Conservation (phyloP, 2,888 invertebrate genomes). For the Orchesella flavescens region DNA sequence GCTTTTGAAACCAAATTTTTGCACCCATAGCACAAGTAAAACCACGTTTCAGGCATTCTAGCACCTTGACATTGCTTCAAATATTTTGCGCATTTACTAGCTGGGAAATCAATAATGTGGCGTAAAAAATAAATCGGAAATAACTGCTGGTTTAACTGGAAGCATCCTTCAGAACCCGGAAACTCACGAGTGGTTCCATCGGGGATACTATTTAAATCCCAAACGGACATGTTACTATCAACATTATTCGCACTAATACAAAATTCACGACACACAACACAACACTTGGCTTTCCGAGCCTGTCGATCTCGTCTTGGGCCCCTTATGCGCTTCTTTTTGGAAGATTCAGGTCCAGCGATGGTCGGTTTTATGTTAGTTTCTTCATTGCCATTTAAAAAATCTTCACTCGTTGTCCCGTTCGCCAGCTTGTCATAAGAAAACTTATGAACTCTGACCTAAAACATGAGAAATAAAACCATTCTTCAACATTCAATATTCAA, state of each 20-base stretch:
- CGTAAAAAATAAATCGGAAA: constrained; percentile 26
- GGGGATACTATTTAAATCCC: too few species aligned
- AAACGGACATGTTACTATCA: neutral
- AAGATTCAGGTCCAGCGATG: neutral
- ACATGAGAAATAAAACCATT: neutral
- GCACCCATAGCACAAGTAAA: constrained; percentile 11
- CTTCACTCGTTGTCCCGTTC: neutral
- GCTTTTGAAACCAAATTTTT: constrained; percentile 5
- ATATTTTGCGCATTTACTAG: constrained; percentile 13
- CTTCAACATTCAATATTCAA: neutral
- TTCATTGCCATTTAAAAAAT: neutral
- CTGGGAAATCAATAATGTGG: neutral
- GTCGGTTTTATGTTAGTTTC: neutral
- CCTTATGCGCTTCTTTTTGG: neutral
- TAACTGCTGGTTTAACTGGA: constrained; percentile 10
- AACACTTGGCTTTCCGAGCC: neutral
- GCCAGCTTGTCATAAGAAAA: neutral
- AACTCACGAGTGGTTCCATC: neutral
- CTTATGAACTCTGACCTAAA: constrained; percentile 9
- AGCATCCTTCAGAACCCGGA: constrained; percentile 18
- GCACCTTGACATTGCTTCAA: constrained; percentile 9
- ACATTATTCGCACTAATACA: neutral
- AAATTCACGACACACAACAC: constrained; percentile 5
- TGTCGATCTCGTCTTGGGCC: too few species aligned
- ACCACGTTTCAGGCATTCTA: constrained; percentile 36